Evolutionary conservation across 2,888 invertebrate species (phyloP), one percentile per base, ranked within the genome.

Genomic region (Corbicula japonica): DNA sequence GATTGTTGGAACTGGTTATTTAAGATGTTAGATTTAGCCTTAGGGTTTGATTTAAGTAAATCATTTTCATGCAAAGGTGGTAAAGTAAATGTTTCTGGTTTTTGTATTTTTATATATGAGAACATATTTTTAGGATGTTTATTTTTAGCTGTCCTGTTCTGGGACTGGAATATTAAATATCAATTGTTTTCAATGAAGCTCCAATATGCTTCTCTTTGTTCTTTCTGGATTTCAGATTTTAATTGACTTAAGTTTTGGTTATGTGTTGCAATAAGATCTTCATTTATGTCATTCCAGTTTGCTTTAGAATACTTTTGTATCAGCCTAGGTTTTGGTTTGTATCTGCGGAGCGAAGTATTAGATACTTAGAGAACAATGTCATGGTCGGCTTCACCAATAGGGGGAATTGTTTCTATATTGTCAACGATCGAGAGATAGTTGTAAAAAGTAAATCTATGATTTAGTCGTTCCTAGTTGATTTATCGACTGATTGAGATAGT

Each of bases 351-450:
- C 1, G 65, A 65, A 28, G 34, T 65, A 18, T 62, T 62, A 65
- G 32, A 50, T 23, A 8, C 30, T 10, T 3, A 34, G 21, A 32
- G n/a, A 35, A 65, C 18, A 21, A 65, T 23, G 30, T 50, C 65
- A 50, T 50, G 65, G n/a, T 48, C 48, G 28, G 65, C 48, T 65
- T 65, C 52, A 48, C 65, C 50, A 34, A 65, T 35, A 6, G 44
- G 61, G 26, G 61, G 41, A 26, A 54, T 38, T 32, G 65, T 50
- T 48, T 65, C 65, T 23, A 65, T 65, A 30, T 50, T 50, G 34
- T 65, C 30, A 56, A n/a, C n/a, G n/a, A n/a, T n/a, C n/a, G n/a
- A n/a, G n/a, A n/a, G n/a, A n/a, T n/a, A n/a, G n/a, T n/a, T n/a
- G n/a, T n/a, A n/a, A n/a, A n/a, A n/a, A n/a, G n/a, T n/a, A n/a